These are phyloP conservation scores for Dermolepida albohirtum DNA, from an alignment of 2,888 invertebrate species.

Conservation along the genomic window DNA sequence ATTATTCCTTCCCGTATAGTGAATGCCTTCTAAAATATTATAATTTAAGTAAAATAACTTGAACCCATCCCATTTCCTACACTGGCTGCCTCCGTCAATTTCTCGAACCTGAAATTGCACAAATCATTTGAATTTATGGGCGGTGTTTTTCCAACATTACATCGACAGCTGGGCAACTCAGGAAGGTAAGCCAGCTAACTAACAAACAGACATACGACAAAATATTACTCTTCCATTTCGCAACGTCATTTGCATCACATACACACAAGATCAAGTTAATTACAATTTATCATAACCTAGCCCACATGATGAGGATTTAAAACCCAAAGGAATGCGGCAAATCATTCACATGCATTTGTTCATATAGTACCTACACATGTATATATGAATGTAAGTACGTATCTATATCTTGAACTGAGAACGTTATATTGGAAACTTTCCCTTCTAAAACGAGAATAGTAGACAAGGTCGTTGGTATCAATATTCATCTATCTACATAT, in stretches of 20 bases:
- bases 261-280: constrained; percentile 28
- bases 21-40: constrained; percentile 1
- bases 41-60: constrained; percentile 19
- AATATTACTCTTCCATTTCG: constrained; percentile 35
- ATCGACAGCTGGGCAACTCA: constrained; percentile 24
- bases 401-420: constrained; percentile 2
- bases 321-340: constrained; percentile 29
- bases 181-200: constrained; percentile 24
- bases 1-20: no score
- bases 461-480: constrained; percentile 42
- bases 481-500: constrained; percentile 27
- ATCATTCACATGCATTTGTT: constrained; percentile 30
- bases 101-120: constrained; percentile 22
- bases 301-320: constrained; percentile 39
- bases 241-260: constrained; percentile 32
- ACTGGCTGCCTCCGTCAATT: constrained; percentile 17
- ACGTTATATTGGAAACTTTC: constrained; percentile 19
- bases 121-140: constrained; percentile 36
- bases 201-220: constrained; percentile 25
- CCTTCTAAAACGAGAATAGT: constrained; percentile 44
- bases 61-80: constrained; percentile 32
- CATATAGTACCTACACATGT: constrained; percentile 8
- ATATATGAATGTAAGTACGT: not conserved
- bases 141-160: constrained; percentile 32
- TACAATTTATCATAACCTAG: constrained; percentile 42